Evolutionary conservation across 2,113 vertebrate genomes (phyloP), one percentile per base, ranked within the genome.

Genomic region (Epinephelus cyanopodus): DNA sequence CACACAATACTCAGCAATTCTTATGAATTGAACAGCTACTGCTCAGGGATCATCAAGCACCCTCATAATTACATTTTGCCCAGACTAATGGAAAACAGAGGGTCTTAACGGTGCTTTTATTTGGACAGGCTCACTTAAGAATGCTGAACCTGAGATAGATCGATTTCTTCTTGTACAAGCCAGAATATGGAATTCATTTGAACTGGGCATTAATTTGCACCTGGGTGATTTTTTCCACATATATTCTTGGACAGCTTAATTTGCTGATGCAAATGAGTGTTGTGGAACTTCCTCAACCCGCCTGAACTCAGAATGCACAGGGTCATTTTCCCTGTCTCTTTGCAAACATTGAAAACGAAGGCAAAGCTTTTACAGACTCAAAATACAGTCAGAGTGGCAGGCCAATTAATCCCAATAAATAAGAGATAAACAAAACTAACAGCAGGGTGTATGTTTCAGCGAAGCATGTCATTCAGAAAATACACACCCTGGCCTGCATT

Each of bases 371-470:
- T 42, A 42, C 53, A 33, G 27, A 21, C 5, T 58, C 15, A 23
- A 47, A 67, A 33, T 52, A 25, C 33, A 77, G 33, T 75, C 62
- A 73, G 57, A 80, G 37, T 77, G 67, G 79, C 56, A 65, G 70
- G 47, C 52, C 77, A 77, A 65, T 83, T 89, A 53, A 81, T 78
- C 84, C 53, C 13, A 81, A 65, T 33, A 77, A 83, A 77, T 66
- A 64, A 53, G 61, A 83, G 62, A 65, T 66, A 77, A 86, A 81
- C 29, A 78, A 52, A 73, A 33, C 48, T 33, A 88, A 69, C 57
- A 84, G 50, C 27, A 66, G 27, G 4, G n/a, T 42, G 53, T 70
- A 25, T 83, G 42, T 70, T 77, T 39, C 45, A 62, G 47, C 33
- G 5, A 50, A 29, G 15, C 29, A 39, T 52, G 52, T 25, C 48